Percentiles rank a stretch among this genome's conserved stretches.
Conservation (phyloP, 2,888 invertebrate species). For the Acleris literana region DNA sequence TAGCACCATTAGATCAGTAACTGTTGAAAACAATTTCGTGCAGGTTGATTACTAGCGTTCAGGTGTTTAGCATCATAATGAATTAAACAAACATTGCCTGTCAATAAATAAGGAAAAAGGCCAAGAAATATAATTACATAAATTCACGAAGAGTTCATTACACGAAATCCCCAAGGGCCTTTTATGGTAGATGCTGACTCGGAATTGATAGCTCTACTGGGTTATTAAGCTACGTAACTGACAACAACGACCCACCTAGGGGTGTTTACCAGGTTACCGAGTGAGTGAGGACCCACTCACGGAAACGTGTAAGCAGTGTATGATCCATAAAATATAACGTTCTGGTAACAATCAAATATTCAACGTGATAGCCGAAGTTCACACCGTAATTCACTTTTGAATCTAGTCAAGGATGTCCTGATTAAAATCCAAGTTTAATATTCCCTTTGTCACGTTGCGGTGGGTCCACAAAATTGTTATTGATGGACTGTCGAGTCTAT, state of each 20-base stretch:
- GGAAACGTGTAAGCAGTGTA: not conserved
- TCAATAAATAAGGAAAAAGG: slow-evolving; percentile 10
- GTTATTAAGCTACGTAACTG: slow-evolving; percentile 31
- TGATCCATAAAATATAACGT: slow-evolving; percentile 4
- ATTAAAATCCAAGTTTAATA: slow-evolving; percentile 34
- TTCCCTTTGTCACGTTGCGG: slow-evolving; percentile 27
- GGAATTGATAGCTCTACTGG: slow-evolving; percentile 34
- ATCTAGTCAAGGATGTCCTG: slow-evolving; percentile 34
- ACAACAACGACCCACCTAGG: slow-evolving; percentile 31
- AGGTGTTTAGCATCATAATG: too few relatives aligned
- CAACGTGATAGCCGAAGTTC: slow-evolving; percentile 9
- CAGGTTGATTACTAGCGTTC: too few relatives aligned
- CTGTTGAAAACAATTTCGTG: not conserved
- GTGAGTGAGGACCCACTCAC: slow-evolving; percentile 9
- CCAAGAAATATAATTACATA: slow-evolving; percentile 26
- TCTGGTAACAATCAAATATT: slow-evolving; percentile 5
- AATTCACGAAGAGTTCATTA: slow-evolving; percentile 28
- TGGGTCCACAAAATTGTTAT: slow-evolving; percentile 29
- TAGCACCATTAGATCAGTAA: not conserved
- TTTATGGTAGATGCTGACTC: slow-evolving; percentile 32
- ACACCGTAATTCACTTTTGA: slow-evolving; percentile 27
- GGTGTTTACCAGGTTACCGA: slow-evolving; percentile 19
- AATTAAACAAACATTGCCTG: too few relatives aligned
- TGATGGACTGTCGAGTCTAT: slow-evolving; percentile 22
- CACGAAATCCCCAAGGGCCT: slow-evolving; percentile 30